A percentile compares a stretch with the other conserved stretches of the same genome.
Conservation (phyloP, 1,140 invertebrate species). For the Drosophila pallidifrons region DNA sequence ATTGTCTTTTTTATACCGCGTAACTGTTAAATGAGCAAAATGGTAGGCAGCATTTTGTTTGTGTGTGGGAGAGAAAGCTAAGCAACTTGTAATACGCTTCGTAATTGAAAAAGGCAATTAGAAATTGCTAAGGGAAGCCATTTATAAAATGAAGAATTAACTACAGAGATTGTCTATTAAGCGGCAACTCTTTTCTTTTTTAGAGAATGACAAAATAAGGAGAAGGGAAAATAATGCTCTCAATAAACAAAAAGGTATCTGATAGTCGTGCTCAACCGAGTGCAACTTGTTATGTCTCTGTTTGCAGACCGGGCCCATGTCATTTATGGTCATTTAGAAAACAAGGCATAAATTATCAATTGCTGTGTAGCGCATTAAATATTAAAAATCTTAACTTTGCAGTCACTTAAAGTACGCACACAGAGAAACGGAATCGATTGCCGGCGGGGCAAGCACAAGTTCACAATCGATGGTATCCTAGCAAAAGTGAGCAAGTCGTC, state of each 20-base stretch:
- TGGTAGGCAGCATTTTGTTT: background rate
- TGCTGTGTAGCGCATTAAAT: constrained; percentile 64
- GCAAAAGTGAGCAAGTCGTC: constrained; percentile 29
- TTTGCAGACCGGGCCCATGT: constrained; percentile 7
- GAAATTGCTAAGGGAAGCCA: background rate
- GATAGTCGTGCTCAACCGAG: background rate
- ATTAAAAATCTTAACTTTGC: constrained; percentile 42
- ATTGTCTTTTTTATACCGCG: constrained; percentile 8
- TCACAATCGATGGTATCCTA: constrained; percentile 38
- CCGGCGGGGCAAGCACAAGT: constrained; percentile 1
- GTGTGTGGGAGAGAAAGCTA: background rate
- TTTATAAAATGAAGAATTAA: no score
- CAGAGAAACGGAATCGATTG: background rate
- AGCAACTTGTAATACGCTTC: background rate
- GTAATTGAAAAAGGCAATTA: background rate
- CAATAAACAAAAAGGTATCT: background rate
- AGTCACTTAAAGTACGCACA: constrained; percentile 1
- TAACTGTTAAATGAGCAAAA: background rate
- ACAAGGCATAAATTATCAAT: constrained; percentile 65
- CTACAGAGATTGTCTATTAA: no score
- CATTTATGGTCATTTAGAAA: constrained; percentile 68
- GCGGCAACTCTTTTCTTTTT: no score
- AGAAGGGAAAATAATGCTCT: background rate
- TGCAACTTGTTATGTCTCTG: background rate
- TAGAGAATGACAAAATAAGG: background rate